Conservation (phyloP, 2,113 vertebrate genomes). For the Gnathonemus echidnorhynchus region DNA sequence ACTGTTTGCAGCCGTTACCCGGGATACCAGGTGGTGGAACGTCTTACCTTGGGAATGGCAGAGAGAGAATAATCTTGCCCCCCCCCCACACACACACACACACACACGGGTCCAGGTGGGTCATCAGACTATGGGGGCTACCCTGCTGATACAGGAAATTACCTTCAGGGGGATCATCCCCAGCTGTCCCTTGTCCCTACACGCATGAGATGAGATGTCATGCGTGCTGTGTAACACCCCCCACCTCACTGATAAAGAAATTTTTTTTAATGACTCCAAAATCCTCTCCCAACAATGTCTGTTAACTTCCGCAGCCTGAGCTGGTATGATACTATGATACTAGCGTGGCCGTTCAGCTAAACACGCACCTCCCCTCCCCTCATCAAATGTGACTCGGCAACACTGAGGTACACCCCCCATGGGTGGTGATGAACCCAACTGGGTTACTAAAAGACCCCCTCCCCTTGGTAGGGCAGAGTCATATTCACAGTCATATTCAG, state of each 20-base stretch:
- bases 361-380: not conserved
- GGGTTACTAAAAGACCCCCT: not conserved
- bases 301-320: not conserved
- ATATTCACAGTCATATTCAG: not conserved
- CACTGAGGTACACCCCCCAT: not conserved
- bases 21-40: slow-evolving; percentile 3
- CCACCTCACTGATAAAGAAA: not conserved
- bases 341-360: not conserved
- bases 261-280: not conserved
- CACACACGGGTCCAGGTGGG: slow-evolving; percentile 29
- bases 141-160: slow-evolving; percentile 67
- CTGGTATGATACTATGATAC: not conserved
- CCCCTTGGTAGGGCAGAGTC: not conserved
- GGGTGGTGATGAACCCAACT: not conserved
- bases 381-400: not conserved
- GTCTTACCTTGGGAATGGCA: slow-evolving; percentile 51
- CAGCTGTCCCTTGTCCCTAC: slow-evolving; percentile 29
- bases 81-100: slow-evolving; percentile 18
- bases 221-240: not conserved
- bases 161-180: slow-evolving; percentile 53
- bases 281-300: not conserved
- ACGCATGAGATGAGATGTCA: slow-evolving; percentile 11
- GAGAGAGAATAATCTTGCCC: slow-evolving; percentile 54
- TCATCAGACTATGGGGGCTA: slow-evolving; percentile 46
- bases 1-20: not conserved